Evolutionary conservation across 92 coral and sea anemone genomes (phyloP).

Genomic region (Phenganax marumi): DNA sequence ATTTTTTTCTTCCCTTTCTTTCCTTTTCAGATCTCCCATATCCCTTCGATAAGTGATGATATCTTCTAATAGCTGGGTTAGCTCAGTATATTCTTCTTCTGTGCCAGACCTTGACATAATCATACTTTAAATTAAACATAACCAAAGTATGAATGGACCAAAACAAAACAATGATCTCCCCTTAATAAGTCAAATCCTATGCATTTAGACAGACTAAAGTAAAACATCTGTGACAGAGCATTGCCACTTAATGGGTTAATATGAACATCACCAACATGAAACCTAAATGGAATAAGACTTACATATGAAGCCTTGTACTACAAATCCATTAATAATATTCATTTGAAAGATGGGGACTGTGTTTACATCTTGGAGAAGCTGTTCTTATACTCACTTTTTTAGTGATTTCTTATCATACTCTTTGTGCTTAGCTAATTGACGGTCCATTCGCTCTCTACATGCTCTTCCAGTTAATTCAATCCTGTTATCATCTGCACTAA

Average conservation of each 20-base stretch:
- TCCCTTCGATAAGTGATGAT: constrained; percentile 9
- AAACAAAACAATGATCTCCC: too few relatives aligned
- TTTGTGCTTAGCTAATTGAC: constrained; percentile 49
- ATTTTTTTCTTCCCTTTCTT: constrained; percentile 7
- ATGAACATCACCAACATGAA: too few relatives aligned
- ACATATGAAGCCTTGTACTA: too few relatives aligned
- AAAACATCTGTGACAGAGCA: too few relatives aligned
- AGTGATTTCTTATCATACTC: constrained; percentile 56
- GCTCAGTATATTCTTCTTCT: constrained; percentile 29
- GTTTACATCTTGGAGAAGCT: background rate
- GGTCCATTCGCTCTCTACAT: constrained; percentile 53
- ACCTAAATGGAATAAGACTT: too few relatives aligned
- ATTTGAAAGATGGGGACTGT: too few relatives aligned
- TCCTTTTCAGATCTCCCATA: background rate
- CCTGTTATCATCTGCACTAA: constrained; percentile 45
- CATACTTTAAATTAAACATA: background rate
- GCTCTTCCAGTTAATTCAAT: constrained; percentile 60
- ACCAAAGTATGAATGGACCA: too few relatives aligned
- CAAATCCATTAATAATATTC: too few relatives aligned
- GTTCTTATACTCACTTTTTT: constrained; percentile 53
- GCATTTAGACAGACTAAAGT: too few relatives aligned
- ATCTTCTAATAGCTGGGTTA: constrained; percentile 16
- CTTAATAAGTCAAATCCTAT: too few relatives aligned
- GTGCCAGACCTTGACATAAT: constrained; percentile 26
- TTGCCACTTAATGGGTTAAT: too few relatives aligned